These are phyloP conservation scores for Microtus montanus DNA, from an alignment of 2,113 vertebrate species.

Conservation along the genomic window DNA sequence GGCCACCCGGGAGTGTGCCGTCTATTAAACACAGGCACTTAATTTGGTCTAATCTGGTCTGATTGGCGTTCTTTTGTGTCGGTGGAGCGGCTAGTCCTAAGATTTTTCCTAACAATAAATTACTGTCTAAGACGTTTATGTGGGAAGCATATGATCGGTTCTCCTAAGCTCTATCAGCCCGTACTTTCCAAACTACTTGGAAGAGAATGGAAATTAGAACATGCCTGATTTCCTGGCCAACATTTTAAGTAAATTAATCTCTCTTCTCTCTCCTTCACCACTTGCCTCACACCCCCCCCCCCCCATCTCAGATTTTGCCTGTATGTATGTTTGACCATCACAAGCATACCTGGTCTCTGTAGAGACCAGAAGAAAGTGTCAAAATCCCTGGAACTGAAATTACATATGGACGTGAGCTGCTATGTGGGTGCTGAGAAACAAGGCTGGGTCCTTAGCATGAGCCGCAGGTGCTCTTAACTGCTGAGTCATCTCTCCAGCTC, in stretches of 20 bases:
- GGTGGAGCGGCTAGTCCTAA: no score
- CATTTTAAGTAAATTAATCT: conserved; percentile 21
- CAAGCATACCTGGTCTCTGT: not conserved
- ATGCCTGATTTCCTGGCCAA: not conserved
- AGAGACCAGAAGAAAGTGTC: not conserved
- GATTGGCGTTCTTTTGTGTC: no score
- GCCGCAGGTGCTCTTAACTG: not conserved
- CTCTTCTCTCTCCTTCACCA: no score
- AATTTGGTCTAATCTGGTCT: no score
- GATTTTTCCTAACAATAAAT: not conserved
- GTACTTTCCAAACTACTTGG: conserved; percentile 45
- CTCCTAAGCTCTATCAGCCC: not conserved
- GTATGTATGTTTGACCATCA: not conserved
- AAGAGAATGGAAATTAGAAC: conserved; percentile 47
- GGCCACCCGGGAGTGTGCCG: no score
- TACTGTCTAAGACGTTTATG: conserved; percentile 34
- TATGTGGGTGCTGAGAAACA: not conserved
- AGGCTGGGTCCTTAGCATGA: not conserved
- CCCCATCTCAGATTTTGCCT: not conserved
- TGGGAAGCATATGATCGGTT: not conserved
- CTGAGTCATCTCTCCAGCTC: not conserved
- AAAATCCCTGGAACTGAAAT: not conserved
- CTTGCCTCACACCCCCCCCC: no score
- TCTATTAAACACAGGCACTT: no score
- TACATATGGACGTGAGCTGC: not conserved